These are phyloP conservation scores for Porites australiensis DNA, from an alignment of 64 coral and sea anemone genomes.

Conservation along the genomic window DNA sequence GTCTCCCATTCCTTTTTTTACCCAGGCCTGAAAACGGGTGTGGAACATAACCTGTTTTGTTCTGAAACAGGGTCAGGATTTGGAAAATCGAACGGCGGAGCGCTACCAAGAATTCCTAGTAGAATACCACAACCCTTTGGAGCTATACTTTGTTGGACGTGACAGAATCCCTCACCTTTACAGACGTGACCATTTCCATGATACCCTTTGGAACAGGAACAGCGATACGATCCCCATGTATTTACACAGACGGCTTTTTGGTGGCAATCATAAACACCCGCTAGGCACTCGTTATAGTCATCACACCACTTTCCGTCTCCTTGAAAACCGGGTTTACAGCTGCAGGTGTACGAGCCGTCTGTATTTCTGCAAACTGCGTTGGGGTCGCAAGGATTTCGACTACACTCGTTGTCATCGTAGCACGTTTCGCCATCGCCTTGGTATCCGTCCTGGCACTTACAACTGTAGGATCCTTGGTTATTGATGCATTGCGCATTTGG, in stretches of 20 bases:
- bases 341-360: constrained; percentile 53
- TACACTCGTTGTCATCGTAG: constrained; percentile 46
- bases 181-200: constrained; percentile 14
- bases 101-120: too few relatives aligned
- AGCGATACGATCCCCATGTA: constrained; percentile 27
- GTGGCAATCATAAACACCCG: background rate
- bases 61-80: too few relatives aligned
- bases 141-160: too few relatives aligned
- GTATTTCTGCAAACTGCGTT: constrained; percentile 36
- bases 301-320: constrained; percentile 53
- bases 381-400: background rate
- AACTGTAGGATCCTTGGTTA: constrained; percentile 41
- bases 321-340: constrained; percentile 16
- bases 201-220: constrained; percentile 20
- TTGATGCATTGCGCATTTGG: constrained; percentile 15
- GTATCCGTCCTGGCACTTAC: background rate
- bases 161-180: background rate
- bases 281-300: constrained; percentile 1
- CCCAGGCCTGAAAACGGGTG: too few relatives aligned
- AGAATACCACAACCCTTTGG: accelerated
- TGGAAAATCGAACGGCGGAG: too few relatives aligned
- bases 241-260: constrained; percentile 13
- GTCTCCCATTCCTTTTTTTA: too few relatives aligned
- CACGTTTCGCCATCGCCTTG: background rate
- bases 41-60: too few relatives aligned